Base-by-base conservation (phyloP, 2,797 vertebrate genomes). In the Catamblyrhynchus diadema region DNA sequence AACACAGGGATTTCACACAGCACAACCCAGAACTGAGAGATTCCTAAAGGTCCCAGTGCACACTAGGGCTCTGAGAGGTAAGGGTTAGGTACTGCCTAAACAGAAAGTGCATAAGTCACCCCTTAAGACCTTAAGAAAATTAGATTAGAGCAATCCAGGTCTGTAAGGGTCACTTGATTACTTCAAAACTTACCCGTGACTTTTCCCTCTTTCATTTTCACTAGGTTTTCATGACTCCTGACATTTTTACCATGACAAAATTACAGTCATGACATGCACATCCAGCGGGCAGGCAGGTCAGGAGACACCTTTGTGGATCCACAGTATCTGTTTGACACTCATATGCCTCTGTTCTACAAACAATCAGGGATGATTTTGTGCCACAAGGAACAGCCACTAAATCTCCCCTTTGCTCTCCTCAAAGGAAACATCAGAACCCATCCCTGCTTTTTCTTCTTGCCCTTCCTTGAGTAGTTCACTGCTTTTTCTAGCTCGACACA, bases 301-400 rank as follows among this genome's bases (percentile, higher is more conserved):
- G 91, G 74, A 66, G 93, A 32, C 65, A 90, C 96, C 54, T 33
- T 93, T 90, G 65, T 87, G 89, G 95, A 94, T 79, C 74, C 65
- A 44, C 3, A 2, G 42, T 70, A 69, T 90, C 87, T 93, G 71
- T 88, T 95, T 96, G 95, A 97, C 94, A 96, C 94, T 88, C 86
- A 54, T 35, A 78, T 51, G 78, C 92, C 84, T 94, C 90, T 59
- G 51, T 57, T 91, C 80, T 27, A 27, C 91, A 97, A 93, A 96
- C 89, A 94, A 94, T 95, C 94, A 94, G 90, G 93, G 87, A 81
- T 77, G 82, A 96, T 97, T 97, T 96, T 96, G 96, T 97, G 95
- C 92, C 94, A 95, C 84, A 93, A 91, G 90, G 82, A 97, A 84
- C 72, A 96, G 90, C 81, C 83, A 51, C 93, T 93, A 94, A 96